phyloP scores from a whole-genome alignment of 2,888 invertebrate genomes.

The Ichneumoninae sp. region DNA sequence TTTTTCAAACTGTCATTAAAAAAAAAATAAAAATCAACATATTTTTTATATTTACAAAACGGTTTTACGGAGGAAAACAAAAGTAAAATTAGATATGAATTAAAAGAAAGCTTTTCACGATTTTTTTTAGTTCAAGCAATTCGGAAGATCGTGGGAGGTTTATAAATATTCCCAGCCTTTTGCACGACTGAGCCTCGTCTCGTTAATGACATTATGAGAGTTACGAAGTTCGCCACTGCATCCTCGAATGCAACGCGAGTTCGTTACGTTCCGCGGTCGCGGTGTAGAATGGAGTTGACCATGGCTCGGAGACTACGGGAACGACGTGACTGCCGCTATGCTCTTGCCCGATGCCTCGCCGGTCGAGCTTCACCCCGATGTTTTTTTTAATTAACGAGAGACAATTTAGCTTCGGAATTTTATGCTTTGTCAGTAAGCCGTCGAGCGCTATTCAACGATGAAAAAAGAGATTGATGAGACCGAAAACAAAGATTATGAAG shows the following conservation, averaged over 20 bases:
- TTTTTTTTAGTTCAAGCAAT: neutral
- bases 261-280: slow-evolving; percentile 11
- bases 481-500: neutral
- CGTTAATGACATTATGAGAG: slow-evolving; percentile 15
- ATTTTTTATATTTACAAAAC: too few relatives aligned
- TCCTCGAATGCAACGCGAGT: slow-evolving; percentile 12
- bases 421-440: neutral
- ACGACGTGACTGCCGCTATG: neutral
- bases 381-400: neutral
- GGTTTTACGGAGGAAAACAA: neutral
- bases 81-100: neutral
- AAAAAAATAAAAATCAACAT: neutral
- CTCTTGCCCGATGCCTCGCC: neutral
- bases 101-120: neutral
- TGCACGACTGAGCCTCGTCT: neutral
- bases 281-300: slow-evolving; percentile 12
- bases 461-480: neutral
- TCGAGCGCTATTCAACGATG: neutral
- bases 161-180: neutral
- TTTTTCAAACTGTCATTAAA: neutral
- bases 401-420: neutral
- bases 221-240: neutral
- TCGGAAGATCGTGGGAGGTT: neutral
- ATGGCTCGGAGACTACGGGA: neutral
- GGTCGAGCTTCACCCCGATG: neutral